Evolutionary conservation across 2,888 invertebrate species (phyloP), one percentile per base, ranked within the genome.

Genomic region (Agrotis exclamationis): DNA sequence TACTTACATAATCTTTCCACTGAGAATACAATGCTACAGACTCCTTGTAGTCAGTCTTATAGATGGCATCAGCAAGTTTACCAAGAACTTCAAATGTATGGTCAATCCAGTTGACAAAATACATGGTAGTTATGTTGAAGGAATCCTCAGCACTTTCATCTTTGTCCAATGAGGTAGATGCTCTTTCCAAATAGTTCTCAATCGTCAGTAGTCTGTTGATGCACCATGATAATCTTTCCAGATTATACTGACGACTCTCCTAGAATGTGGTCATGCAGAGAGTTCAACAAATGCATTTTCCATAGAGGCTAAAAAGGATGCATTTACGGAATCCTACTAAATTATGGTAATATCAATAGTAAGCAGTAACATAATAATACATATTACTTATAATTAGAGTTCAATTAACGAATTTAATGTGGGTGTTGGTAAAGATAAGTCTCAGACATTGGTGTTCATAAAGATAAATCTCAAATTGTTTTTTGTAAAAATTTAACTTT

Each of bases 81-180:
- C 87, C 86, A 3, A 96, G 90, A 51, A 93, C 84, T 65, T 94
- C 94, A 90, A 96, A 95, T 69, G 95, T 94, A 77, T 95, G 93
- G 77, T 96, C 96, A 78, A 96, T 95, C 96, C 96, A 96, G 81
- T 95, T 95, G 7, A 96, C 94, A 91, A 96, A 96, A 81, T 95
- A 94, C 94, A 96, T 94, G 4, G 91, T 90, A 16, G 91, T 88
- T 0, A 86, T 72, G 70, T 92, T 87, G 2, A 93, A 83, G 0
- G 93, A 91, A 24, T 92, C 88, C 76, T 92, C 84, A 6, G 54
- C 76, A 77, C 74, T 86, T 44, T 89, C 77, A 65, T 85, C 73
- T 24, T 81, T 56, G 7, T 79, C 73, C 22, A 63, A 22, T 20
- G 75, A 65, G 39, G 71, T 39, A 6, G 62, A 70, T 20, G 47